phyloP scores from a whole-genome alignment of 2,888 invertebrate genomes.

The Sphecodes monilicornis region DNA sequence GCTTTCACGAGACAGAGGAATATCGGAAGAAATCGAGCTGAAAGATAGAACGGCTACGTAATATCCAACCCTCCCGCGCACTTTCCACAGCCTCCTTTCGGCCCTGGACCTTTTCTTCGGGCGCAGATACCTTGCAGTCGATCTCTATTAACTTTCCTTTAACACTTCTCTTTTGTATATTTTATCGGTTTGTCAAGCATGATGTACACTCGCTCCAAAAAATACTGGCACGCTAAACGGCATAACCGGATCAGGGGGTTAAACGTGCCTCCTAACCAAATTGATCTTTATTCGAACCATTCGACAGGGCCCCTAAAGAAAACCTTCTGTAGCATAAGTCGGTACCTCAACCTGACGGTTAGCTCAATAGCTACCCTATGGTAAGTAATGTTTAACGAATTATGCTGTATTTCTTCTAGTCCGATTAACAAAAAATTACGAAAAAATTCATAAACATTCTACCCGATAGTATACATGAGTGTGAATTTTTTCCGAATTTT shows the following conservation, averaged over 20 bases:
- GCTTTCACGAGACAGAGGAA: constrained; percentile 73
- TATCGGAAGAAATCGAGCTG: constrained; percentile 80
- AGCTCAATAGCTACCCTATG: too few species aligned
- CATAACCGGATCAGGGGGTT: background rate
- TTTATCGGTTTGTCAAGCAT: background rate
- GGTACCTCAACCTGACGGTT: too few species aligned
- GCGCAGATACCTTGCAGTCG: constrained; percentile 47
- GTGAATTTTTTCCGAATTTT: too few species aligned
- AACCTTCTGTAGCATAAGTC: too few species aligned
- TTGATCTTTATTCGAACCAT: too few species aligned
- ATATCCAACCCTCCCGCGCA: constrained; percentile 66
- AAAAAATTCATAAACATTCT: too few species aligned
- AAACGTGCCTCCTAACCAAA: too few species aligned
- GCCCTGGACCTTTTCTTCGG: constrained; percentile 23
- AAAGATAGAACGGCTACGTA: constrained; percentile 79
- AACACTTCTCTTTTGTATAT: constrained; percentile 1
- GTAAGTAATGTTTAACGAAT: too few species aligned
- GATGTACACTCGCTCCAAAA: background rate
- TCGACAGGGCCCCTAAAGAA: too few species aligned
- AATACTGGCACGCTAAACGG: background rate
- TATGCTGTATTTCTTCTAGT: too few species aligned
- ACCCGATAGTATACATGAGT: too few species aligned
- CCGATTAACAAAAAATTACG: too few species aligned
- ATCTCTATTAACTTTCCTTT: background rate
- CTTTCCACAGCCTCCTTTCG: constrained; percentile 31